Evolutionary conservation across 2,797 vertebrate species (phyloP).

Genomic region (Melopsittacus undulatus): DNA sequence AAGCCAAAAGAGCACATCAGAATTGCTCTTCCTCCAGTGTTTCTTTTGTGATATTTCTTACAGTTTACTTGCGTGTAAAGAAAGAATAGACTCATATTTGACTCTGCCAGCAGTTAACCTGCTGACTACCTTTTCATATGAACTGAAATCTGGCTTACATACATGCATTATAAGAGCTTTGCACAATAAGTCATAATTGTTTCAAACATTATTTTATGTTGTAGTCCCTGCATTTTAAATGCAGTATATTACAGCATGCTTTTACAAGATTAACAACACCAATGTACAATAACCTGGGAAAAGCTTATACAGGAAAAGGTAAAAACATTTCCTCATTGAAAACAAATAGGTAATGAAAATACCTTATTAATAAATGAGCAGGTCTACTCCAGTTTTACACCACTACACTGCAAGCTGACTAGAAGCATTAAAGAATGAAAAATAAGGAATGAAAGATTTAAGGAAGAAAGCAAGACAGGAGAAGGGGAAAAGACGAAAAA

Average conservation of each 20-base stretch:
- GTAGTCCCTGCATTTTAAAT: background rate
- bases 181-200: background rate
- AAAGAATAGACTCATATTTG: background rate
- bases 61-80: background rate
- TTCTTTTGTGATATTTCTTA: background rate
- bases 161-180: background rate
- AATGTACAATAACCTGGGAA: background rate
- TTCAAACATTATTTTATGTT: background rate
- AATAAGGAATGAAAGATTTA: background rate
- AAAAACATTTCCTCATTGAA: background rate
- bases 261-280: background rate
- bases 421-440: background rate
- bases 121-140: background rate
- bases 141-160: background rate
- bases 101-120: background rate
- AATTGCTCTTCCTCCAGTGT: background rate
- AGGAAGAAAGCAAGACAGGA: background rate
- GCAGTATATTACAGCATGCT: background rate
- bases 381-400: background rate
- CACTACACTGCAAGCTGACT: background rate
- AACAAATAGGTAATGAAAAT: background rate
- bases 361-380: background rate
- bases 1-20: background rate
- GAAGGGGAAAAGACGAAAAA: background rate
- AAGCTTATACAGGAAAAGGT: background rate